Percentiles rank a stretch among this genome's conserved stretches.
Evolutionary conservation across 2,888 invertebrate species (phyloP).

Genomic region (Carpatolechia fugitivella): DNA sequence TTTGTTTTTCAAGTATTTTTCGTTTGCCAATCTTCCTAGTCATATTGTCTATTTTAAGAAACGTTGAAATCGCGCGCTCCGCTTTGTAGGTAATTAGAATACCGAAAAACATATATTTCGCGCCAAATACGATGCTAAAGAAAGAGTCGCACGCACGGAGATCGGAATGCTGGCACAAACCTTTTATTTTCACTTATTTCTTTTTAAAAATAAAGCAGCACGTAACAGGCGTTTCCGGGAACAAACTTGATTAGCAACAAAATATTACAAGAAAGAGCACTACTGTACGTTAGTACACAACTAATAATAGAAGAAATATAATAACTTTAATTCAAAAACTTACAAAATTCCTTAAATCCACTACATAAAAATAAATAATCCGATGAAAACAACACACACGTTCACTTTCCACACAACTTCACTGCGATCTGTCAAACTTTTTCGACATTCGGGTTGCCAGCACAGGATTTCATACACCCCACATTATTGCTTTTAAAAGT

Average conservation of each 20-base stretch:
- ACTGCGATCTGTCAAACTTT: constrained; percentile 67
- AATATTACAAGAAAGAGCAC: constrained; percentile 18
- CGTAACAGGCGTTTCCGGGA: constrained; percentile 61
- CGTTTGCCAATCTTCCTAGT: constrained; percentile 8
- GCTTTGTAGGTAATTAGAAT: constrained; percentile 20
- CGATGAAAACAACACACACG: constrained; percentile 63
- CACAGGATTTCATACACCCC: constrained; percentile 30
- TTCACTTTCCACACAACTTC: constrained; percentile 65
- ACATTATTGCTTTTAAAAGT: constrained; percentile 6
- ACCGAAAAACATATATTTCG: constrained; percentile 35
- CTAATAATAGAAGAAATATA: constrained; percentile 27
- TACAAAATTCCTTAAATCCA: constrained; percentile 58
- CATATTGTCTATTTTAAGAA: constrained; percentile 57
- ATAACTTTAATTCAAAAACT: constrained; percentile 64
- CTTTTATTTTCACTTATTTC: constrained; percentile 61
- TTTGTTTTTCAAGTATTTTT: constrained; percentile 47
- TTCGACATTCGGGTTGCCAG: constrained; percentile 50
- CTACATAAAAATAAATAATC: constrained; percentile 66
- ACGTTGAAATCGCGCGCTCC: constrained; percentile 35
- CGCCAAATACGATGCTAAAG: constrained; percentile 44
- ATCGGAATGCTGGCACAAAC: constrained; percentile 67
- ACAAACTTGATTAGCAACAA: constrained; percentile 27
- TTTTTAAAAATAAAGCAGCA: constrained; percentile 52
- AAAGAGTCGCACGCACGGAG: constrained; percentile 57
- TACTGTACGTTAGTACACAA: constrained; percentile 16